phyloP scores from a whole-genome alignment of 2,888 invertebrate genomes.

The Platerodrilus igneus region DNA sequence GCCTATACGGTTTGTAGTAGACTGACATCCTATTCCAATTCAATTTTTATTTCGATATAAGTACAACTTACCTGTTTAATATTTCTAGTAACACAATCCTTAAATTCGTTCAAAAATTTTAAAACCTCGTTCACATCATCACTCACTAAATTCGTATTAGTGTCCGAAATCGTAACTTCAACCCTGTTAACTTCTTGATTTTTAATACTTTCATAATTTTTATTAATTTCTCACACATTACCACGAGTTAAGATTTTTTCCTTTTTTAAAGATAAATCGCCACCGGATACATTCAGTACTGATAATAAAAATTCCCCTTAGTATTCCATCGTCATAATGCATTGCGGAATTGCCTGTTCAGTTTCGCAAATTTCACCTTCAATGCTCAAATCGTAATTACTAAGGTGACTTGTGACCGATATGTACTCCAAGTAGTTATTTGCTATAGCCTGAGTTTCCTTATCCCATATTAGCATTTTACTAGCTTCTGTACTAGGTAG shows the following conservation, averaged over 20 bases:
- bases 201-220: not conserved
- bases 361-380: slow-evolving; percentile 22
- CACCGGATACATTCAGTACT: slow-evolving; percentile 10
- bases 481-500: slow-evolving; percentile 10
- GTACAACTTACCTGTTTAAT: slow-evolving; percentile 21
- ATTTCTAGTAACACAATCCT: slow-evolving; percentile 17
- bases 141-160: slow-evolving; percentile 6
- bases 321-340: slow-evolving; percentile 20
- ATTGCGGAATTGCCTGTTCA: slow-evolving; percentile 21
- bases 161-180: slow-evolving; percentile 1
- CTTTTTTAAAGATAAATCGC: slow-evolving; percentile 8
- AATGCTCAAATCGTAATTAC: slow-evolving; percentile 13
- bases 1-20: slow-evolving; percentile 31
- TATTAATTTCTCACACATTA: slow-evolving; percentile 9
- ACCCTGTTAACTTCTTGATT: slow-evolving; percentile 9
- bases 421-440: slow-evolving; percentile 21
- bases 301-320: slow-evolving; percentile 17
- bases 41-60: slow-evolving; percentile 28
- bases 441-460: slow-evolving; percentile 15
- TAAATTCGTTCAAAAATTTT: slow-evolving; percentile 10
- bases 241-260: slow-evolving; percentile 8
- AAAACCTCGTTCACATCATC: slow-evolving; percentile 1
- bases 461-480: slow-evolving; percentile 9
- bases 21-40: slow-evolving; percentile 27
- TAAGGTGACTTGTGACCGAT: slow-evolving; percentile 10